phyloP scores from a whole-genome alignment of 1,140 invertebrate species.

The Berghia stephanieae region DNA sequence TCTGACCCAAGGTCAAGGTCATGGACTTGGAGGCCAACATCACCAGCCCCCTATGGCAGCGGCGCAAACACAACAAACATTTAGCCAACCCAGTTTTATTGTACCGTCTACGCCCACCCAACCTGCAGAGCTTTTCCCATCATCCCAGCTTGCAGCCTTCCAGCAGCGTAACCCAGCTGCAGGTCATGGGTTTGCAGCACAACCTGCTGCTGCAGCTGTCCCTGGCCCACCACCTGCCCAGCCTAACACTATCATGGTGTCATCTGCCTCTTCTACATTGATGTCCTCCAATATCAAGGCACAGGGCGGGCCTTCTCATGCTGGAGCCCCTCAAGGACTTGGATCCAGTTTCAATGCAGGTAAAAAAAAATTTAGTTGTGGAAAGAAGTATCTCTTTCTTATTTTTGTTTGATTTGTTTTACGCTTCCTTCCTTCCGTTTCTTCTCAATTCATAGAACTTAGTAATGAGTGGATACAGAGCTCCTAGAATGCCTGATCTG shows the following conservation, averaged over 20 bases:
- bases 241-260: conserved; percentile 80
- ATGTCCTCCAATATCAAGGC: conserved; percentile 91
- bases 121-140: conserved; percentile 38
- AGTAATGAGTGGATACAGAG: too few species aligned
- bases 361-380: conserved; percentile 17
- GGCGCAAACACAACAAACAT: conserved; percentile 69
- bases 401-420: conserved; percentile 7
- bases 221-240: conserved; percentile 42
- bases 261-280: conserved; percentile 84
- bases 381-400: neutral
- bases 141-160: conserved; percentile 42
- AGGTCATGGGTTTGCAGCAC: conserved; percentile 28
- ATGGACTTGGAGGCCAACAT: conserved; percentile 73
- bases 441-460: too few species aligned
- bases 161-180: conserved; percentile 36
- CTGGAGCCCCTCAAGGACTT: neutral
- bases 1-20: conserved; percentile 74
- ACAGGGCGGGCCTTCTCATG: conserved; percentile 7
- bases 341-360: conserved; percentile 16
- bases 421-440: too few species aligned
- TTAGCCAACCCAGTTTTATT: conserved; percentile 59
- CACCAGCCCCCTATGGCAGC: conserved; percentile 44
- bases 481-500: too few species aligned
- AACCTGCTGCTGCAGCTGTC: conserved; percentile 69
- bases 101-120: conserved; percentile 57